A percentile compares a stretch with the other conserved stretches of the same genome.
Evolutionary conservation across 2,113 vertebrate genomes (phyloP).

Genomic region (Irena cyanogastra): DNA sequence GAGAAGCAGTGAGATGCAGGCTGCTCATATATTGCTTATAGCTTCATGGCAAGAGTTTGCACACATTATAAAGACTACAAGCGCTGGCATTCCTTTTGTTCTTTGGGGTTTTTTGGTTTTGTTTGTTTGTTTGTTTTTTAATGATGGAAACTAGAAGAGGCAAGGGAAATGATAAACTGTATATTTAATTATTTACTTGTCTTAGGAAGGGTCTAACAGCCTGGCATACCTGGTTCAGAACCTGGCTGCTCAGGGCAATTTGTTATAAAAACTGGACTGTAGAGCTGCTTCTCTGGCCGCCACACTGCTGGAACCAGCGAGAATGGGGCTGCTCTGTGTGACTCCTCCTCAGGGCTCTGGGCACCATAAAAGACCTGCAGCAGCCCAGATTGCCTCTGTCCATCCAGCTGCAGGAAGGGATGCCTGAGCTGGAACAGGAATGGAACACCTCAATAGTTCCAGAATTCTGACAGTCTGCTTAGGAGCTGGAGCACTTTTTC

Average conservation of each 20-base stretch:
- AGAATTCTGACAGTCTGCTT: not conserved
- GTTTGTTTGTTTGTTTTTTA: not conserved
- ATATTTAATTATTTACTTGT: not conserved
- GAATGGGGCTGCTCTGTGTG: not conserved
- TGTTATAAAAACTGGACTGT: not conserved
- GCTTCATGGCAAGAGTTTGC: not conserved
- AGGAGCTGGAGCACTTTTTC: not conserved
- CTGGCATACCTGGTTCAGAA: not conserved
- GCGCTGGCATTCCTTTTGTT: not conserved
- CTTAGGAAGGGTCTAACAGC: not conserved
- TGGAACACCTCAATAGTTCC: not conserved
- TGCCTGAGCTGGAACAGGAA: not conserved
- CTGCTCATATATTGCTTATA: not conserved
- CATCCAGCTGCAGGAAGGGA: not conserved
- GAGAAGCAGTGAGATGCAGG: not conserved
- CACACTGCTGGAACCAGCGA: not conserved
- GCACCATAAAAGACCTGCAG: not conserved
- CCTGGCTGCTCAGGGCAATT: not conserved
- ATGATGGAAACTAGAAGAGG: not conserved
- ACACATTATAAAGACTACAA: not conserved
- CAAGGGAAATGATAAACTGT: not conserved
- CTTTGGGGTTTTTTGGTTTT: not conserved
- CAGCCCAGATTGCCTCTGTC: not conserved
- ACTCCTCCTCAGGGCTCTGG: not conserved
- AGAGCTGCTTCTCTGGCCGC: not conserved